Evolutionary conservation across 64 coral and sea anemone species (phyloP), one percentile per base, ranked within the genome.

Genomic region (Astreopora myriophthalma): DNA sequence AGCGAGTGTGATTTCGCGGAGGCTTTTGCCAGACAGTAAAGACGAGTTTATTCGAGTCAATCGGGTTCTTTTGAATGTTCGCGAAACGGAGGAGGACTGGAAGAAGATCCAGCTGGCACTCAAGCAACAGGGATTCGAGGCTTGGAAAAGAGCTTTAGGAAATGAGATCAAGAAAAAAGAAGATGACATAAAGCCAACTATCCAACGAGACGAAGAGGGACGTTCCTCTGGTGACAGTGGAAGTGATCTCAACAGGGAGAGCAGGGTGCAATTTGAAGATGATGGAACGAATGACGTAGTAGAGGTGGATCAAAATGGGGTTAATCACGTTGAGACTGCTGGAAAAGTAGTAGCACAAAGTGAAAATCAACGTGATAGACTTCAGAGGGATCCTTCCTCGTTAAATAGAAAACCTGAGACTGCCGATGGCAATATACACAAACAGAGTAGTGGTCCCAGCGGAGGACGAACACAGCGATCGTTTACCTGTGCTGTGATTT

Each of bases 61-160:
- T 27, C 86, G 84, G 55, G 95, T 96, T 37, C 85, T 96, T 19
- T 33, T 96, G 44, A 96, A 93, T 58, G 52, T 80, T 28, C 70
- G 77, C 31, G 95, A 93, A 40, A 73, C 93, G 23, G 67, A 67
- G 24, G 35, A 79, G 25, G 40, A 30, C 20, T 89, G 91, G 91
- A 73, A 72, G 33, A 60, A 66, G 26, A 34, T 96, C 1, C 74
- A 71, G 16, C 38, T 78, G 34, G 77, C 49, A 48, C 17, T 72
- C 2, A 57, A 79, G 58, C 77, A 86, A 64, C 73, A 79, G 19
- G 77, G 77, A 19, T 44, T 83, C 0, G 79, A 79, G 11, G 10
- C 67, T 12, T 90, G 82, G 65, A 84, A 77, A 64, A 30, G 52
- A n/a, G 11, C 71, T 20, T 85, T 93, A 85, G 86, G 76, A 71